Evolutionary conservation across 1,140 invertebrate genomes (phyloP).

Genomic region (Gonioctena quinquepunctata): DNA sequence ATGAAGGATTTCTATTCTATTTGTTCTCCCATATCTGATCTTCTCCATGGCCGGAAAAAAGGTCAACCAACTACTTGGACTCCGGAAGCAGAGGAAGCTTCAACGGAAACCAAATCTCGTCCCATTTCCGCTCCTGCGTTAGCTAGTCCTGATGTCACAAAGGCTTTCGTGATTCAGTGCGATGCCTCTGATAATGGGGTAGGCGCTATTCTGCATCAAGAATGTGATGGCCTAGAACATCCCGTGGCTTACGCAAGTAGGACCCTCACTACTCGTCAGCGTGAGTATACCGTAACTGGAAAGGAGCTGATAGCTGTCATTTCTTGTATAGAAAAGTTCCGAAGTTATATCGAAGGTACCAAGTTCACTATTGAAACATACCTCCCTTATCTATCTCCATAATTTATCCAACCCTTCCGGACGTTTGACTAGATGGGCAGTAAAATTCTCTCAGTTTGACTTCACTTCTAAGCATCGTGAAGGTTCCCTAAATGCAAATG

Average conservation of each 20-base stretch:
- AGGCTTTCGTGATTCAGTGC: conserved; percentile 13
- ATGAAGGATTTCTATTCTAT: conserved; percentile 19
- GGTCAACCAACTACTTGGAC: conserved; percentile 4
- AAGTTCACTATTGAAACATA: too few species aligned
- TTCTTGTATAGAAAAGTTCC: conserved; percentile 52
- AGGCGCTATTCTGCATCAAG: conserved; percentile 29
- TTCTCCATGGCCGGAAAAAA: conserved; percentile 31
- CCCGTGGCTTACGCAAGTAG: too few species aligned
- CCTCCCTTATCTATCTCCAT: too few species aligned
- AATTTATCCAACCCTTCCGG: too few species aligned
- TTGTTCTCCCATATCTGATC: conserved; percentile 30
- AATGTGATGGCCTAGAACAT: conserved; percentile 27
- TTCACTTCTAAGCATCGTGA: too few species aligned
- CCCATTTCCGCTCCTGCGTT: not conserved
- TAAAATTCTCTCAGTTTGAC: too few species aligned
- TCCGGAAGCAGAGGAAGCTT: not conserved
- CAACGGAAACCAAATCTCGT: not conserved
- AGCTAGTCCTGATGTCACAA: too few species aligned
- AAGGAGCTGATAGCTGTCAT: conserved; percentile 58
- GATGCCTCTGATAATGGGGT: conserved; percentile 40
- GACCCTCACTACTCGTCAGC: conserved; percentile 50
- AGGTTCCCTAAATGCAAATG: too few species aligned
- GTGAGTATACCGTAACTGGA: conserved; percentile 56
- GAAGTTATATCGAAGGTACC: too few species aligned
- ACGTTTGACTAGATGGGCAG: too few species aligned